These are phyloP conservation scores for Barypeithes pellucidus DNA, from an alignment of 2,888 invertebrate species.

Conservation along the genomic window DNA sequence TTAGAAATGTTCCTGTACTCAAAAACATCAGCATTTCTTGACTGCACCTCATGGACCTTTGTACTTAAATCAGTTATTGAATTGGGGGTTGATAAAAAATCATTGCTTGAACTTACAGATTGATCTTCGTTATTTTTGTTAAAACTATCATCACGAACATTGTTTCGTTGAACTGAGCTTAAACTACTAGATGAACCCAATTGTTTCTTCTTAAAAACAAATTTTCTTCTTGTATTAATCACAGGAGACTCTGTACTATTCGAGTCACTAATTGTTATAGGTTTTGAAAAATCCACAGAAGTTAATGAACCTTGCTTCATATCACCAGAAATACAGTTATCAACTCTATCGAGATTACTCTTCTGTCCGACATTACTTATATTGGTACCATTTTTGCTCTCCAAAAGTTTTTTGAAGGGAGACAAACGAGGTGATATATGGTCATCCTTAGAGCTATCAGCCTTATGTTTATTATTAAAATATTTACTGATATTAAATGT, in stretches of 20 bases:
- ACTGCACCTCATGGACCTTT: neutral
- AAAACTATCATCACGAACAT: conserved; percentile 45
- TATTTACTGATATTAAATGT: conserved; percentile 31
- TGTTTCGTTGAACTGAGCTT: conserved; percentile 22
- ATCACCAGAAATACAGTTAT: neutral
- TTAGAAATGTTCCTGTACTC: neutral
- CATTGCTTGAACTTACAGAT: neutral
- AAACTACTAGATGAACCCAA: conserved; percentile 41
- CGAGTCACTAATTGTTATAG: neutral
- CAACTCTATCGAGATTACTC: neutral
- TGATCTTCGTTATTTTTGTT: neutral
- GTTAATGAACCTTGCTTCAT: neutral
- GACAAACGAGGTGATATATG: neutral
- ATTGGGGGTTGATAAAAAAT: neutral
- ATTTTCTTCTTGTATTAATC: conserved; percentile 56
- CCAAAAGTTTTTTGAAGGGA: conserved; percentile 31
- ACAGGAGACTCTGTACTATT: conserved; percentile 40
- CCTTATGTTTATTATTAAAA: conserved; percentile 9
- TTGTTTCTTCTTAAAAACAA: conserved; percentile 57
- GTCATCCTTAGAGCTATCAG: neutral
- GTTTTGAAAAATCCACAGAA: neutral
- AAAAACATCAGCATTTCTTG: neutral
- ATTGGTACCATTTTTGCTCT: neutral
- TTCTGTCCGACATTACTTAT: too few relatives aligned
- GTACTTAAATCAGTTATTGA: neutral